A percentile compares a stretch with the other conserved stretches of the same genome.
phyloP scores from a whole-genome alignment of 2,113 vertebrate genomes.

The Tachysurus fulvidraco region DNA sequence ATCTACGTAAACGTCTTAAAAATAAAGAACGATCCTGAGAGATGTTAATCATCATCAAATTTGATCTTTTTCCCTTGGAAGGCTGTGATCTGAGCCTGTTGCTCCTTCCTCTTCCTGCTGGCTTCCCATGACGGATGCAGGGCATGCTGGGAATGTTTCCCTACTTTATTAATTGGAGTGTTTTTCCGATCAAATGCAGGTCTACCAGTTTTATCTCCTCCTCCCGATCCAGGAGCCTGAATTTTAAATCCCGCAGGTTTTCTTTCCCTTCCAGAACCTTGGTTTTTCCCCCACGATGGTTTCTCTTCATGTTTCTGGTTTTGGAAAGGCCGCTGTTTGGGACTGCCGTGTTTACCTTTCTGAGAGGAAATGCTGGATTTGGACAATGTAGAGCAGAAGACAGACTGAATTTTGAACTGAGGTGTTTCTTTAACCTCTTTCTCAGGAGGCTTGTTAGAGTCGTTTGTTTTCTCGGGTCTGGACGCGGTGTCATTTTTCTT shows the following conservation, averaged over 20 bases:
- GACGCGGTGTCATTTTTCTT: slow-evolving; percentile 53
- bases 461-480: slow-evolving; percentile 47
- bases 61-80: slow-evolving; percentile 96
- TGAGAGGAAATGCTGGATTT: slow-evolving; percentile 39
- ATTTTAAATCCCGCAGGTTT: slow-evolving; percentile 23
- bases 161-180: slow-evolving; percentile 51
- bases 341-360: slow-evolving; percentile 8
- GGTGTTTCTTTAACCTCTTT: slow-evolving; percentile 41
- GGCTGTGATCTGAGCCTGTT: slow-evolving; percentile 83
- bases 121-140: slow-evolving; percentile 99
- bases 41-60: slow-evolving; percentile 72
- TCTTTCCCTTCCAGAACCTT: slow-evolving; percentile 17
- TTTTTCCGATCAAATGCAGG: slow-evolving; percentile 56
- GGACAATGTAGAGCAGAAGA: slow-evolving; percentile 84
- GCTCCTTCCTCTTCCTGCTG: slow-evolving; percentile 86
- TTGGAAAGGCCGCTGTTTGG: slow-evolving; percentile 57
- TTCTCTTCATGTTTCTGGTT: slow-evolving; percentile 40
- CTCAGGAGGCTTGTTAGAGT: neutral
- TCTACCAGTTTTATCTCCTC: slow-evolving; percentile 32
- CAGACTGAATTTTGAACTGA: slow-evolving; percentile 71
- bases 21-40: neutral
- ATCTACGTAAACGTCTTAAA: neutral
- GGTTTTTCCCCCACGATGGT: slow-evolving; percentile 32
- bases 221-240: slow-evolving; percentile 15
- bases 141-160: slow-evolving; percentile 64